phyloP scores from a whole-genome alignment of 2,797 vertebrate species.

The Rhabdophis nuchalis region DNA sequence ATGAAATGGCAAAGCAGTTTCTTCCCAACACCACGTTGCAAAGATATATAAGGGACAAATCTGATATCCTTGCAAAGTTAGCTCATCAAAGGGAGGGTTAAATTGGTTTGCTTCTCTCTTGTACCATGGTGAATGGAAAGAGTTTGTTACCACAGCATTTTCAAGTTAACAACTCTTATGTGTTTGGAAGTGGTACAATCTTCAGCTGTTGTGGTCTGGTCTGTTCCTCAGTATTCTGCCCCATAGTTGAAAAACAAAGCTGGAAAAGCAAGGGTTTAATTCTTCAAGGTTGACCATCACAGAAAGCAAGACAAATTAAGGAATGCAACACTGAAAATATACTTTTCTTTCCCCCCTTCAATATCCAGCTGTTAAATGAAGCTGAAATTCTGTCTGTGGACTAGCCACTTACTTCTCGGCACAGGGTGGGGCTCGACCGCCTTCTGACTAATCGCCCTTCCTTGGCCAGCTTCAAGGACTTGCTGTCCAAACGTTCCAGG shows the following conservation, averaged over 20 bases:
- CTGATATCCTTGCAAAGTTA: background rate
- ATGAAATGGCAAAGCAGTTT: background rate
- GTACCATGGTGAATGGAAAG: background rate
- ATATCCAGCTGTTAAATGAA: background rate
- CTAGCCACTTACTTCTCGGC: slow-evolving; percentile 70
- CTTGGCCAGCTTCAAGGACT: slow-evolving; percentile 51
- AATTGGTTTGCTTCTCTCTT: background rate
- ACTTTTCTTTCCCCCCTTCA: background rate
- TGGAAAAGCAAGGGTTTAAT: background rate
- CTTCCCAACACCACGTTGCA: background rate
- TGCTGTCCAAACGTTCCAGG: slow-evolving; percentile 63
- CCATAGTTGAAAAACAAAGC: background rate
- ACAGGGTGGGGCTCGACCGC: slow-evolving; percentile 69
- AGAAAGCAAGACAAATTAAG: background rate
- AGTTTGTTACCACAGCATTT: background rate
- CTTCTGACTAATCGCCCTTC: slow-evolving; percentile 65
- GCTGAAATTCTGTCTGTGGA: background rate
- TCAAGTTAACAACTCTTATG: background rate
- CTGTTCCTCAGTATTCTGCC: background rate
- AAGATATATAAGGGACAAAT: background rate
- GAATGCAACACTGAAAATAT: background rate
- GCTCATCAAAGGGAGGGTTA: background rate
- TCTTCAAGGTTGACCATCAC: background rate
- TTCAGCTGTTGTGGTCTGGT: background rate
- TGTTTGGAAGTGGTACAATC: background rate